Evolutionary conservation across 1,140 invertebrate genomes (phyloP).

Genomic region (Drosophila kikkawai): DNA sequence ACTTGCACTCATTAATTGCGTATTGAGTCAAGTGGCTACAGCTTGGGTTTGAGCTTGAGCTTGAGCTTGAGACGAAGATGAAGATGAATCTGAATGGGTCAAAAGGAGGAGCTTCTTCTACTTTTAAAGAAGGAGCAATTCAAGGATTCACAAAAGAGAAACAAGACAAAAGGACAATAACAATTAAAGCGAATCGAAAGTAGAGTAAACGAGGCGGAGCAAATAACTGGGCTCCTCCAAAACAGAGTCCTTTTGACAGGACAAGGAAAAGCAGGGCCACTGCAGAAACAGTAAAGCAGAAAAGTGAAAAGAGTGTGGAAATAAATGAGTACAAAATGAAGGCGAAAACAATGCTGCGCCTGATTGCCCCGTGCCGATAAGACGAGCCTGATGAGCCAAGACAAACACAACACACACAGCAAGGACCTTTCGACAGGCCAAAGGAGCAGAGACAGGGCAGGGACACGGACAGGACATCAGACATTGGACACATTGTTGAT

Average conservation of each 20-base stretch:
- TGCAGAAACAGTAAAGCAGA: neutral
- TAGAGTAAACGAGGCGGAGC: slow-evolving; percentile 17
- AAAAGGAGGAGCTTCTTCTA: neutral
- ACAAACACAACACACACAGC: slow-evolving; percentile 25
- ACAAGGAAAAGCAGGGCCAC: neutral
- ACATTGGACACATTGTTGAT: slow-evolving; percentile 27
- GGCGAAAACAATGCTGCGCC: slow-evolving; percentile 71
- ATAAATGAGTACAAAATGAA: slow-evolving; percentile 14
- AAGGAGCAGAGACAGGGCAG: slow-evolving; percentile 3
- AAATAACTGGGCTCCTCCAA: slow-evolving; percentile 17
- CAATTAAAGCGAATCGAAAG: slow-evolving; percentile 41
- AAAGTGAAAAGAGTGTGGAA: neutral
- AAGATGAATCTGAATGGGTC: slow-evolving; percentile 7
- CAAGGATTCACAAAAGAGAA: neutral
- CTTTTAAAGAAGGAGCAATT: slow-evolving; percentile 4
- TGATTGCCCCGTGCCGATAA: slow-evolving; percentile 68
- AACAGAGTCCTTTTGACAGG: slow-evolving; percentile 36
- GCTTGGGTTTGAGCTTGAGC: neutral
- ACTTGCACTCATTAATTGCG: slow-evolving; percentile 68
- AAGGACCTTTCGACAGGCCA: slow-evolving; percentile 4
- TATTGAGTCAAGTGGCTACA: slow-evolving; percentile 53
- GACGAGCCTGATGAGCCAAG: slow-evolving; percentile 53
- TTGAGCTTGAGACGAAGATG: neutral
- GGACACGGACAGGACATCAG: slow-evolving; percentile 17
- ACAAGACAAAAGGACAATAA: slow-evolving; percentile 17